Evolutionary conservation across 1,140 invertebrate genomes (phyloP), one percentile per base, ranked within the genome.

Genomic region (Drosophila tristis): DNA sequence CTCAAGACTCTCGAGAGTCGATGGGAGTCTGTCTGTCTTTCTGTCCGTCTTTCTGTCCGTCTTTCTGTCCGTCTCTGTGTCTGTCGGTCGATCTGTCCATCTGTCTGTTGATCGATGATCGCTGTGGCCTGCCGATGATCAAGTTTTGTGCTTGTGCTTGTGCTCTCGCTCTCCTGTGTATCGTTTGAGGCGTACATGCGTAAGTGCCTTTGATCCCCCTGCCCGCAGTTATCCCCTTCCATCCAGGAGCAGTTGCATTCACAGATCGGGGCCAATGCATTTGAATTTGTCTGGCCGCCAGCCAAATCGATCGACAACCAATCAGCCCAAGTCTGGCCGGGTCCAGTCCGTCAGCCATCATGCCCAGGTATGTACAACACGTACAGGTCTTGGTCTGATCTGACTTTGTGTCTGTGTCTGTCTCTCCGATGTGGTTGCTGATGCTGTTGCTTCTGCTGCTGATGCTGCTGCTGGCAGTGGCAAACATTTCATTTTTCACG

Each of bases 401-500:
- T 31, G 29, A 29, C 6, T 29, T 2, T 35, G 9, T 35, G 35
- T 11, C 9, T 35, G 9, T 39, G 35, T 39, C 35, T 39, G 35
- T 35, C 31, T 35, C 45, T 47, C 16, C 2, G 15, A 11, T 39
- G 31, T 23, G 11, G 16, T 13, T n/a, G 9, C 9, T 39, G 9
- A 11, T 54, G 31, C 11, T 39, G 5, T 20, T 26, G 26, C 26
- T 42, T 7, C 6, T 43, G 26, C 29, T 67, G 66, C 51, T 70
- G 64, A 56, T 75, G 74, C 72, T 75, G 73, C 72, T 75, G 72
- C 72, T 67, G 55, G 78, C 82, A 80, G 82, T 86, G 84, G 82
- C 82, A 86, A 89, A 86, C 82, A 89, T 86, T 87, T 86, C 67
- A 82, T 82, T 85, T 84, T 86, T 82, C 76, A 86, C 82, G 82